Percentiles rank a stretch among this genome's conserved stretches.
These are phyloP conservation scores for Lamellibrachia satsuma DNA, from an alignment of 2,888 invertebrate species.

Conservation along the genomic window DNA sequence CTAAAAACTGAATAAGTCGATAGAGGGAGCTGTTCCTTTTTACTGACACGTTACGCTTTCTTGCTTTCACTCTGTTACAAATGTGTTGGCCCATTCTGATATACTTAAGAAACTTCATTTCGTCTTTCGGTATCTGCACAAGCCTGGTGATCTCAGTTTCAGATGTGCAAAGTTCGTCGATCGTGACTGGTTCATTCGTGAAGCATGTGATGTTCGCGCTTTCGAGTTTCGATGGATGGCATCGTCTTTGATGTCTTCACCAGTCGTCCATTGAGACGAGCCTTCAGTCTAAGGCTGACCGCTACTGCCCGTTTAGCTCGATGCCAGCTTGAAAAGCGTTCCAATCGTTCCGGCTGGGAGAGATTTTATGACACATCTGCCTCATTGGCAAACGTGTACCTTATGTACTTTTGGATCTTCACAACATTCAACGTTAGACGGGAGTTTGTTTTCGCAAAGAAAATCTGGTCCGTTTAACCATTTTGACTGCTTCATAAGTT, in stretches of 20 bases:
- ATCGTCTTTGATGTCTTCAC: not conserved
- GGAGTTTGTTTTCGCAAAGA: not conserved
- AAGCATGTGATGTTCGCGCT: not conserved
- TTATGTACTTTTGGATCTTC: constrained; percentile 19
- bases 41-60: not conserved
- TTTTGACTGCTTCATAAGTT: constrained; percentile 17
- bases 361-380: not conserved
- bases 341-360: not conserved
- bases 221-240: not conserved
- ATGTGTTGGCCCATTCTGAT: not conserved
- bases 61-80: not conserved
- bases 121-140: not conserved
- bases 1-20: not conserved
- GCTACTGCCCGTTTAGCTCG: constrained; percentile 21
- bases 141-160: not conserved
- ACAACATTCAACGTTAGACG: not conserved
- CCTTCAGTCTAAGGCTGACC: not conserved
- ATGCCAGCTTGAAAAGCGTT: constrained; percentile 21
- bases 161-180: not conserved
- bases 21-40: not conserved
- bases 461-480: constrained; percentile 30
- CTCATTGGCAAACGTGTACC: not conserved
- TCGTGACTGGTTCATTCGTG: not conserved
- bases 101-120: not conserved
- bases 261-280: not conserved